Evolutionary conservation across 92 coral and sea anemone genomes (phyloP).

Genomic region (Pocillopora meandrina): DNA sequence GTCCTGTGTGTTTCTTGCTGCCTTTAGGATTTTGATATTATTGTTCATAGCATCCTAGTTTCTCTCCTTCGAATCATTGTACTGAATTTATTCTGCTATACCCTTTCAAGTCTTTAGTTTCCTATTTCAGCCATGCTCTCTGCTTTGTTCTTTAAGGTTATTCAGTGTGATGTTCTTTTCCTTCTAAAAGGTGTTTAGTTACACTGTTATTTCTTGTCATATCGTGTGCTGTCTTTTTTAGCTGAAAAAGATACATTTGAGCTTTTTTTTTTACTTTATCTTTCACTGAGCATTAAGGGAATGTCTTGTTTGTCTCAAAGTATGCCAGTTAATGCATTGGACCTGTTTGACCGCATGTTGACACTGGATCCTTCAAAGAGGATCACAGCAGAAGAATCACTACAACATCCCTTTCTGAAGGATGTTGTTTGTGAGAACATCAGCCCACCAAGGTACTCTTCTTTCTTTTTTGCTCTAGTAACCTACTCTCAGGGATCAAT

Average conservation of each 20-base stretch:
- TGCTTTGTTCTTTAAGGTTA: no score
- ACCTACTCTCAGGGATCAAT: no score
- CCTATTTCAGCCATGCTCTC: no score
- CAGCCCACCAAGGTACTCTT: conserved; percentile 88
- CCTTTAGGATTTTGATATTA: not conserved
- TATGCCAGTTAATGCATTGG: conserved; percentile 94
- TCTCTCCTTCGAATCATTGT: no score
- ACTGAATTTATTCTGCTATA: no score
- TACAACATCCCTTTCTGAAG: conserved; percentile 91
- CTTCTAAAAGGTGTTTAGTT: no score
- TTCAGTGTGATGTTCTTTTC: no score
- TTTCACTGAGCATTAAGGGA: not conserved
- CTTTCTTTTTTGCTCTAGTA: not conserved
- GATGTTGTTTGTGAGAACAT: conserved; percentile 80
- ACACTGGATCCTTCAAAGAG: conserved; percentile 95
- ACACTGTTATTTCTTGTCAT: no score
- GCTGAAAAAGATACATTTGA: not conserved
- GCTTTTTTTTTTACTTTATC: not conserved
- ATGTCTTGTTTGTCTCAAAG: conserved; percentile 33
- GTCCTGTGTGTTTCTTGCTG: no score
- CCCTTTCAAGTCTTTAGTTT: no score
- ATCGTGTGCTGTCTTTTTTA: no score
- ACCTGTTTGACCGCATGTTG: conserved; percentile 93
- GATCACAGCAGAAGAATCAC: conserved; percentile 89
- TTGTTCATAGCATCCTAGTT: no score